Base-by-base conservation (phyloP, 2,113 vertebrate genomes). In the Herpailurus yagouaroundi region DNA sequence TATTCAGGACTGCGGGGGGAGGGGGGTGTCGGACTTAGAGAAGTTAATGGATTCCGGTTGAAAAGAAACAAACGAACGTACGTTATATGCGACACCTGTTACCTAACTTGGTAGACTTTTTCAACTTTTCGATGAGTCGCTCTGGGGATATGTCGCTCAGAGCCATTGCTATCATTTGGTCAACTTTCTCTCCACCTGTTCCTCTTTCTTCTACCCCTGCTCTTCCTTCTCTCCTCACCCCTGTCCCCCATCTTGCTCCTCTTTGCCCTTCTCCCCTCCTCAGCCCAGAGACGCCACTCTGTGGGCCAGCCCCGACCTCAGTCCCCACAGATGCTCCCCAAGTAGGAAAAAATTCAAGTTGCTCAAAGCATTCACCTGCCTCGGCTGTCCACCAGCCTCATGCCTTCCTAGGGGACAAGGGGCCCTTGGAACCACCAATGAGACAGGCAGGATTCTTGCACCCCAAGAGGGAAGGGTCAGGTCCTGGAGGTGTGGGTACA, bases 231-330 rank as follows among this genome's bases (percentile, higher is more conserved):
- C 12, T 11, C 25, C 29, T 31, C 48, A 7, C 45, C 45, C 4
- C 9, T 10, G 0, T 6, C 3, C 18, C 9, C 1, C 0, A 7
- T 52, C 79, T 45, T 33, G 31, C 12, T 16, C 33, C 29, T 7
- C 8, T 38, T 66, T 38, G 29, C 48, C 5, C 23, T 8, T 31
- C 23, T 1, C 12, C 4, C 12, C 19, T 16, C 57, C 21, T 50
- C 19, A 29, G 21, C 23, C 29, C 12, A 25, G 66, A 50, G 66
- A n/a, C 1, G 11, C 68, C 1, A 1, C 33, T 31, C 23, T 2
- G 38, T 18, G n/a, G 25, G 7, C 80, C 81, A 27, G 66, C 33
- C 27, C n/a, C 5, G 48, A 76, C 14, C 55, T 33, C 23, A 0
- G 16, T 1, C 66, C 12, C 87, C 1, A 0, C 27, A 50, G 52